Evolutionary conservation across 2,888 invertebrate species (phyloP).

Genomic region (Pristionchus fissidentatus): DNA sequence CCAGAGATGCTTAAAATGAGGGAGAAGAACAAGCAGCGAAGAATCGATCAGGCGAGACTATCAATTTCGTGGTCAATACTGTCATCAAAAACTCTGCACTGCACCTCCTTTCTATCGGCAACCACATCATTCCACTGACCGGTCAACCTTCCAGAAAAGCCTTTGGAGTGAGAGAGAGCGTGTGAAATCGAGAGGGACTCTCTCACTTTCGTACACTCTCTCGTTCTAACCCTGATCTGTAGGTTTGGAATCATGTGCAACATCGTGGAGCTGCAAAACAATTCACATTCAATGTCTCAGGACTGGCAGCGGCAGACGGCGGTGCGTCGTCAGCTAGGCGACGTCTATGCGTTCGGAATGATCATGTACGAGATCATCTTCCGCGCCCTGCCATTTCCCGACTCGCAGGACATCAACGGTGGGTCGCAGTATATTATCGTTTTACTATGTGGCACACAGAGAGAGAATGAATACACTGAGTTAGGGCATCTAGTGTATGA

Average conservation of each 20-base stretch:
- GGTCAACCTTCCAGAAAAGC: no score
- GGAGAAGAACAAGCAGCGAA: slow-evolving; percentile 64
- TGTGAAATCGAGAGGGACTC: no score
- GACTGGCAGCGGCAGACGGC: slow-evolving; percentile 5
- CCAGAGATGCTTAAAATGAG: slow-evolving; percentile 73
- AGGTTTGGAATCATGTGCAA: no score
- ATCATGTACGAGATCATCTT: slow-evolving; percentile 72
- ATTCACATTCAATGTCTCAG: no score
- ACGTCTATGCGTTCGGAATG: slow-evolving; percentile 73
- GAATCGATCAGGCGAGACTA: slow-evolving; percentile 59
- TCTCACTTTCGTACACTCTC: no score
- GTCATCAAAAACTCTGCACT: no score
- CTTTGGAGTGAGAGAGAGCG: not conserved
- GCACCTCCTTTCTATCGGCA: no score
- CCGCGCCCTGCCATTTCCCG: slow-evolving; percentile 68
- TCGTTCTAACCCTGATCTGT: no score
- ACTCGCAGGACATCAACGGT: slow-evolving; percentile 64
- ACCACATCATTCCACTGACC: no score
- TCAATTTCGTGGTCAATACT: no score
- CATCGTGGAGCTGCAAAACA: no score
- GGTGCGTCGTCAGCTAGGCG: slow-evolving; percentile 65
- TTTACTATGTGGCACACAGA: not conserved
- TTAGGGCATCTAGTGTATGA: no score
- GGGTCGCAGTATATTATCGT: not conserved
- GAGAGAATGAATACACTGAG: not conserved